Percentiles rank a stretch among this genome's conserved stretches.
These are phyloP conservation scores for Sepioteuthis lessoniana DNA, from an alignment of 2,888 invertebrate genomes.

Conservation along the genomic window DNA sequence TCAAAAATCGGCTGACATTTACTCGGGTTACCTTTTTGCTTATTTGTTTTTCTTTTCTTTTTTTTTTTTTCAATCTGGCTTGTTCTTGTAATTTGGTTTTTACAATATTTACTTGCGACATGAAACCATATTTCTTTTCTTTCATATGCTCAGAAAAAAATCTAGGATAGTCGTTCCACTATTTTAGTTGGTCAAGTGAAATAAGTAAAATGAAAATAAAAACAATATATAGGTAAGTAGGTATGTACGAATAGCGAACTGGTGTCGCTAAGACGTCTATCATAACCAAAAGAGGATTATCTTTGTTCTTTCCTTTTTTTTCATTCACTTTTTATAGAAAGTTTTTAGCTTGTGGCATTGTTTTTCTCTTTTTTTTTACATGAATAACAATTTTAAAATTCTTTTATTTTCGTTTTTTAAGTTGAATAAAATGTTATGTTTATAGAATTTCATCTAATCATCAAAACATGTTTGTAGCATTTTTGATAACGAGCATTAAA, in stretches of 20 bases:
- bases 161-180: neutral
- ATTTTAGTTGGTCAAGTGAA: neutral
- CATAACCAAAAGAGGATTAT: neutral
- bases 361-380: too few species aligned
- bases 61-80: too few species aligned
- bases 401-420: too few species aligned
- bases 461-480: too few species aligned
- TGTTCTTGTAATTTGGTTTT: neutral
- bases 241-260: conserved; percentile 16
- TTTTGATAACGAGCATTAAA: too few species aligned
- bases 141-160: neutral
- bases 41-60: too few species aligned
- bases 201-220: neutral
- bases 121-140: neutral
- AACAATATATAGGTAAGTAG: neutral
- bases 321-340: too few species aligned
- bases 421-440: too few species aligned
- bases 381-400: too few species aligned
- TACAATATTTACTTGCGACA: neutral
- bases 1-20: neutral
- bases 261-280: neutral
- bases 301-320: neutral
- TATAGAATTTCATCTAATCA: too few species aligned
- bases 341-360: too few species aligned
- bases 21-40: too few species aligned